These are phyloP conservation scores for Ceratina australensis DNA, from an alignment of 1,140 invertebrate genomes.

Conservation along the genomic window DNA sequence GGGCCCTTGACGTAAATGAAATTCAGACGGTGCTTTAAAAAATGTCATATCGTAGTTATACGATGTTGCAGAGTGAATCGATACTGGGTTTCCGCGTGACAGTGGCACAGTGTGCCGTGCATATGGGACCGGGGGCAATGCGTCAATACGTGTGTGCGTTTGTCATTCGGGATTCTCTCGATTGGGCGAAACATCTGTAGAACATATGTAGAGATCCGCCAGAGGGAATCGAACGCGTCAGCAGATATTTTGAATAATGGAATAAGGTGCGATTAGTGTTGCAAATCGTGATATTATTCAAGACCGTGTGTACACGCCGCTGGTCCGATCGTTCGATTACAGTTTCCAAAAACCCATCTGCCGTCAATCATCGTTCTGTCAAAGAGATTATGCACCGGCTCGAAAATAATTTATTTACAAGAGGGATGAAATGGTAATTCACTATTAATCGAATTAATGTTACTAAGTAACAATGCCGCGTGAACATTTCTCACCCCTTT, in stretches of 20 bases:
- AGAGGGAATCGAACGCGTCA: slow-evolving; percentile 37
- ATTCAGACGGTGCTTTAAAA: not conserved
- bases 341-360: not conserved
- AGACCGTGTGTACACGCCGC: not conserved
- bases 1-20: not conserved
- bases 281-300: slow-evolving; percentile 36
- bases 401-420: too few species aligned
- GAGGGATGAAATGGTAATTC: too few species aligned
- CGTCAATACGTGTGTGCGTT: slow-evolving; percentile 34
- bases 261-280: slow-evolving; percentile 40
- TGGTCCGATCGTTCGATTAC: not conserved
- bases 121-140: not conserved
- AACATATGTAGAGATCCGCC: slow-evolving; percentile 29
- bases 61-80: not conserved
- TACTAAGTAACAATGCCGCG: too few species aligned
- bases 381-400: too few species aligned
- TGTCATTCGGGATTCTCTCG: slow-evolving; percentile 32
- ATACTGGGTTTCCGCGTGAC: not conserved
- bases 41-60: not conserved
- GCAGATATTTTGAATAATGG: slow-evolving; percentile 44
- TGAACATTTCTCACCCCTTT: too few species aligned
- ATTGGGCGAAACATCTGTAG: slow-evolving; percentile 34
- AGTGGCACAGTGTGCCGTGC: not conserved
- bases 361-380: not conserved
- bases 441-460: too few species aligned